Evolutionary conservation across 2,888 invertebrate genomes (phyloP).

Genomic region (Ophion ellenae): DNA sequence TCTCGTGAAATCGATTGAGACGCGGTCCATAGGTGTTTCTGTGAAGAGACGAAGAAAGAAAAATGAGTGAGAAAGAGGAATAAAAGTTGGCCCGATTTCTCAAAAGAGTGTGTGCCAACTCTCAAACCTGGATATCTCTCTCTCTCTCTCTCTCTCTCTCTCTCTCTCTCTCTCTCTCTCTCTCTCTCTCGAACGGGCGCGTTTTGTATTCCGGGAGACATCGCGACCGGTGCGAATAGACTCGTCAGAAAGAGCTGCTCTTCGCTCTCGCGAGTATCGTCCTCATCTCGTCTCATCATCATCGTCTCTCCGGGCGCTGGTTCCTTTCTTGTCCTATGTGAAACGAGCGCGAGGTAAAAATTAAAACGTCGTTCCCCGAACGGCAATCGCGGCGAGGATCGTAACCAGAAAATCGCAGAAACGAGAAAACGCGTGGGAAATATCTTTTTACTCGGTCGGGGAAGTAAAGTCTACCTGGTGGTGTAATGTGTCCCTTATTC

Average conservation of each 20-base stretch:
- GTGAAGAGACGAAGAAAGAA: slow-evolving; percentile 53
- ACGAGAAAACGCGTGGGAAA: neutral
- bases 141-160: neutral
- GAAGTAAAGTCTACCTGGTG: too few species aligned
- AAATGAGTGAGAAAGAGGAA: slow-evolving; percentile 37
- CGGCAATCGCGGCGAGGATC: slow-evolving; percentile 5
- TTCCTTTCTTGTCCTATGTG: slow-evolving; percentile 45
- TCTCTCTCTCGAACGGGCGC: slow-evolving; percentile 4
- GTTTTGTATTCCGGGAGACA: slow-evolving; percentile 61
- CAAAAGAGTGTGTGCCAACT: slow-evolving; percentile 60
- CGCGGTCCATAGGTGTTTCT: slow-evolving; percentile 67
- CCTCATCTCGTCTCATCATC: slow-evolving; percentile 45
- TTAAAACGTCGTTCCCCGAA: slow-evolving; percentile 57
- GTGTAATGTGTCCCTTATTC: too few species aligned
- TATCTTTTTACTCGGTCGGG: neutral
- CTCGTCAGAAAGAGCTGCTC: slow-evolving; percentile 63
- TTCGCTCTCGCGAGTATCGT: slow-evolving; percentile 32
- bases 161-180: neutral
- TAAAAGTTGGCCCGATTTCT: slow-evolving; percentile 60
- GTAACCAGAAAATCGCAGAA: slow-evolving; percentile 19
- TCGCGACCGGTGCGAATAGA: slow-evolving; percentile 70
- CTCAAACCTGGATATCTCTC: slow-evolving; percentile 19
- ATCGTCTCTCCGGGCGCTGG: slow-evolving; percentile 44
- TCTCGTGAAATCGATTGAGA: slow-evolving; percentile 70
- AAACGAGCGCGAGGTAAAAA: slow-evolving; percentile 40